These are phyloP conservation scores for Scyliorhinus canicula DNA, from an alignment of 2,797 vertebrate genomes.

Conservation along the genomic window DNA sequence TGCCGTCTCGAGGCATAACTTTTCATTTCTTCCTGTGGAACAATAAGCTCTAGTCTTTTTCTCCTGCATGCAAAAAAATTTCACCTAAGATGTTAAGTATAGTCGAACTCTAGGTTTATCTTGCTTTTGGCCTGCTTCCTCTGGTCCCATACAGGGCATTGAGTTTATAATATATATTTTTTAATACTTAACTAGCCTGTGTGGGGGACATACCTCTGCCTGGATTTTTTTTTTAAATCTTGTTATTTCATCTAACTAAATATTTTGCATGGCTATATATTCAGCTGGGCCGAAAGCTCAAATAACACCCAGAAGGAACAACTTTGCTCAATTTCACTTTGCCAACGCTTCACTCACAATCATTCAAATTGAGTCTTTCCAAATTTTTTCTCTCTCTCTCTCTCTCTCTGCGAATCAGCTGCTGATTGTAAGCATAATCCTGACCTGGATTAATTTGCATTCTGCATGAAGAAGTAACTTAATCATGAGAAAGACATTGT, in stretches of 20 bases:
- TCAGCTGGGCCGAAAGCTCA: background rate
- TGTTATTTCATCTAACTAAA: background rate
- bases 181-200: background rate
- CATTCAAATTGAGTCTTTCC: background rate
- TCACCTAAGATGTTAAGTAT: background rate
- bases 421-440: background rate
- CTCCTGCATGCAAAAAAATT: background rate
- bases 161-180: no score
- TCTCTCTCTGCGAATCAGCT: background rate
- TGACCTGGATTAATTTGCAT: background rate
- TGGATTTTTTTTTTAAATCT: background rate
- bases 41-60: background rate
- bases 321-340: background rate
- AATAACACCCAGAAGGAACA: background rate
- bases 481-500: background rate
- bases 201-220: no score
- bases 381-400: background rate
- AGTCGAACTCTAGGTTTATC: background rate
- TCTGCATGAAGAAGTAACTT: background rate
- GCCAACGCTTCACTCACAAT: background rate
- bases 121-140: no score
- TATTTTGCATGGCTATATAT: background rate
- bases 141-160: no score
- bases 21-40: background rate
- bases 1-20: no score